These are phyloP conservation scores for Perizoma affinitatum DNA, from an alignment of 2,888 invertebrate species.

Conservation along the genomic window DNA sequence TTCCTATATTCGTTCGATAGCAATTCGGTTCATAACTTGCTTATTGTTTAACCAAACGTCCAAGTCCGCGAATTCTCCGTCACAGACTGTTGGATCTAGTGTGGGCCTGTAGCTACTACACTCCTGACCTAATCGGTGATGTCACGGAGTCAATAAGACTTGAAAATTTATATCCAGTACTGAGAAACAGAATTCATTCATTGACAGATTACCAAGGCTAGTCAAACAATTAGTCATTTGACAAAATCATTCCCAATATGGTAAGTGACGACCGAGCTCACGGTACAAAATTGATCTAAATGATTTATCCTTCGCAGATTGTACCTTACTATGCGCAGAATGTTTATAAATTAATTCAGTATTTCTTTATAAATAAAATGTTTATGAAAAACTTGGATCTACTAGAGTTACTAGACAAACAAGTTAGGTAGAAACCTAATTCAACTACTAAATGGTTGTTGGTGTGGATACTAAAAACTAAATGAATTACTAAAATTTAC, in stretches of 20 bases:
- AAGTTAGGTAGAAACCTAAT: no score
- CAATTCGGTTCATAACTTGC: constrained; percentile 47
- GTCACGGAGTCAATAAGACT: constrained; percentile 68
- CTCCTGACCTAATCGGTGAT: constrained; percentile 67
- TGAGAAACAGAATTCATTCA: constrained; percentile 57
- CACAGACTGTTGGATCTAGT: constrained; percentile 63
- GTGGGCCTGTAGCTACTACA: constrained; percentile 52
- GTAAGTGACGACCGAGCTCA: constrained; percentile 39
- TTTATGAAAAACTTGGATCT: no score
- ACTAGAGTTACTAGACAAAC: no score
- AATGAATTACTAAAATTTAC: background rate
- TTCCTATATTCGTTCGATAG: constrained; percentile 35
- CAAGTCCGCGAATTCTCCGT: constrained; percentile 60
- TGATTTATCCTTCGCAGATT: no score
- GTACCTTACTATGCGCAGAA: no score
- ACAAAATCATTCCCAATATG: constrained; percentile 41
- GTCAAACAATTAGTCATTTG: constrained; percentile 53
- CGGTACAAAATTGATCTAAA: no score
- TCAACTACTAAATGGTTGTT: no score
- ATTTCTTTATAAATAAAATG: no score
- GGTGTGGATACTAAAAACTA: no score
- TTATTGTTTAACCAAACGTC: constrained; percentile 70
- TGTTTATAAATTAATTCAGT: no score
- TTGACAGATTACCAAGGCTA: constrained; percentile 48
- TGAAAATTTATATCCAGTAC: constrained; percentile 60